Percentiles rank a stretch among this genome's conserved stretches.
These are phyloP conservation scores for Eupeodes luniger DNA, from an alignment of 2,888 invertebrate genomes.

Conservation along the genomic window DNA sequence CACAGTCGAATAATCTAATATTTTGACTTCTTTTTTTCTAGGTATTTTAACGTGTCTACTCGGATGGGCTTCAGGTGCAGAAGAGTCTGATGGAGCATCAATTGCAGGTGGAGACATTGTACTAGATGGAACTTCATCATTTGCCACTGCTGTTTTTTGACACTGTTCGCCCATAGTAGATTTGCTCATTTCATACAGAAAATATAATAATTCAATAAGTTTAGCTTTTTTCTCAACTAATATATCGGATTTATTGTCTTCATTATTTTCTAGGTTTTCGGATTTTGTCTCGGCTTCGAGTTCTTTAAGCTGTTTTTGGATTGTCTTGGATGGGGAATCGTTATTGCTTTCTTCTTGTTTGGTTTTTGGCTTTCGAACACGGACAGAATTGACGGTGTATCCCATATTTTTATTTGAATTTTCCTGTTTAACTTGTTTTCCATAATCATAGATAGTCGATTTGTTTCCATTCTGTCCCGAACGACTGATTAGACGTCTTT, in stretches of 20 bases:
- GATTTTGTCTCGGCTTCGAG: conserved; percentile 24
- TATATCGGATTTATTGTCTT: not conserved
- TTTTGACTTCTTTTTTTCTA: conserved; percentile 38
- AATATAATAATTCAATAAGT: conserved; percentile 79
- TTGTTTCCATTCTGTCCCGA: conserved; percentile 45
- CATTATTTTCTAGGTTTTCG: conserved; percentile 10
- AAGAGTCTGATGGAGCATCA: not conserved
- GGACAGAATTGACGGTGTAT: not conserved
- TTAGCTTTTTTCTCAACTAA: conserved; percentile 76
- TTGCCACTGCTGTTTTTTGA: not conserved
- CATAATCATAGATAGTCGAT: conserved; percentile 35
- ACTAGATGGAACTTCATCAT: not conserved
- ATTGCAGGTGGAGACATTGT: not conserved
- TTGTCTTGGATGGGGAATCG: conserved; percentile 47
- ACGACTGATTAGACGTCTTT: conserved; percentile 21
- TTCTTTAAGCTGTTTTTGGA: conserved; percentile 58
- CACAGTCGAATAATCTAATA: conserved; percentile 1
- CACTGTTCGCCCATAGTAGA: conserved; percentile 23
- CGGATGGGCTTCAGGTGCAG: not conserved
- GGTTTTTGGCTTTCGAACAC: conserved; percentile 45
- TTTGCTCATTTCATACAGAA: conserved; percentile 79
- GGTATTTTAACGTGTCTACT: conserved; percentile 47
- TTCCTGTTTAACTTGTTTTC: conserved; percentile 19
- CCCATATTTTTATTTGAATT: not conserved
- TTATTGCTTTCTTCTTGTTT: not conserved